Evolutionary conservation across 1,140 invertebrate species (phyloP).

Genomic region (Danaus melanippus): DNA sequence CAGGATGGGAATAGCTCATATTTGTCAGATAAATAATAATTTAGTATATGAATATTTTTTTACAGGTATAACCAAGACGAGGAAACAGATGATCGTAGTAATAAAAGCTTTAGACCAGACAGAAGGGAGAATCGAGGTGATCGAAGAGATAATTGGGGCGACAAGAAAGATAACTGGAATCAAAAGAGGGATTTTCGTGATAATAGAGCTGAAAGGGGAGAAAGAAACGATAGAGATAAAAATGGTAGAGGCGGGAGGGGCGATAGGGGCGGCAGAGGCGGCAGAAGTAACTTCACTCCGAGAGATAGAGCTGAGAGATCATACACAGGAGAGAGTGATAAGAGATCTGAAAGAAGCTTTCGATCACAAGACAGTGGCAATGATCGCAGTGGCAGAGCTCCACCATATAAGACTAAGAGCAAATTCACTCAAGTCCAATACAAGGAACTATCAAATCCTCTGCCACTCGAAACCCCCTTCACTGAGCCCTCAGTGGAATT

Average conservation of each 20-base stretch:
- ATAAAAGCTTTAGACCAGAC: conserved; percentile 27
- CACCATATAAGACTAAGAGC: conserved; percentile 37
- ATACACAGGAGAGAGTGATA: conserved; percentile 41
- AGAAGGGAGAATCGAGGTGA: conserved; percentile 36
- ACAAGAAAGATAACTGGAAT: conserved; percentile 48
- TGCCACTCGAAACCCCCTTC: conserved; percentile 36
- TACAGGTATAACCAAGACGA: conserved; percentile 43
- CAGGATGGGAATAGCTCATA: no score
- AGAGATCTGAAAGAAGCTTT: conserved; percentile 45
- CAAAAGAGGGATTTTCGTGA: conserved; percentile 36
- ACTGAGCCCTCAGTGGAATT: conserved; percentile 39
- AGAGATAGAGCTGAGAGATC: conserved; percentile 40
- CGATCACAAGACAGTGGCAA: conserved; percentile 36
- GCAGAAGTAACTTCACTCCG: conserved; percentile 49
- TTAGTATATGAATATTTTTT: no score
- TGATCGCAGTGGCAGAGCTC: conserved; percentile 33
- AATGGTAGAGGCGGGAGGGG: conserved; percentile 19
- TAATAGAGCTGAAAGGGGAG: conserved; percentile 11
- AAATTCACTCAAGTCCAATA: conserved; percentile 49
- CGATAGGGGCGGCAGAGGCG: conserved; percentile 24
- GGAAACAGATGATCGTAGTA: conserved; percentile 34
- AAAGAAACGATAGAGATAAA: conserved; percentile 14
- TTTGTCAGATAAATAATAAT: no score
- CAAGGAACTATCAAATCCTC: conserved; percentile 43
- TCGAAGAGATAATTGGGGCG: conserved; percentile 40